These are phyloP conservation scores for Tenthredo scrophulariae DNA, from an alignment of 2,888 invertebrate genomes.

Conservation along the genomic window DNA sequence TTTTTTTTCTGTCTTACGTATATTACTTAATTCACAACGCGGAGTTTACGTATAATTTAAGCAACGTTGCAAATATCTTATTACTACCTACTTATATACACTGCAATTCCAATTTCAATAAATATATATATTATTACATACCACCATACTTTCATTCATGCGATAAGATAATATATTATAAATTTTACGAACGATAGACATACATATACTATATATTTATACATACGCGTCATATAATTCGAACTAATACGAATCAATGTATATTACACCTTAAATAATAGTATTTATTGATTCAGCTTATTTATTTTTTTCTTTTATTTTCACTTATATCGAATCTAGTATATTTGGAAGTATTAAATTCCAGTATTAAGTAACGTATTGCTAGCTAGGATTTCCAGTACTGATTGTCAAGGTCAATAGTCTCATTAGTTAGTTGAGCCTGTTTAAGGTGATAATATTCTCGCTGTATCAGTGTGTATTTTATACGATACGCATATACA, in stretches of 20 bases:
- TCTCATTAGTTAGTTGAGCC: slow-evolving; percentile 18
- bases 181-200: neutral
- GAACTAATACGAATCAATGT: no score
- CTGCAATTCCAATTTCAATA: neutral
- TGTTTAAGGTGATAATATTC: neutral
- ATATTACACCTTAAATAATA: neutral
- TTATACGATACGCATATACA: neutral
- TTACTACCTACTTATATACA: neutral
- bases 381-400: slow-evolving; percentile 3
- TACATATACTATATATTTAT: no score
- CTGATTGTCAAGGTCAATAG: slow-evolving; percentile 37
- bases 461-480: neutral
- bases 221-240: no score
- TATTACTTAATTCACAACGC: neutral
- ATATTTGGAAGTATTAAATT: neutral
- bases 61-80: slow-evolving; percentile 4
- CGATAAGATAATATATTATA: neutral
- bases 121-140: neutral
- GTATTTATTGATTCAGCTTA: neutral
- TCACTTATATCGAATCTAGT: neutral
- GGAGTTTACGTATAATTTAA: neutral
- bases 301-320: neutral
- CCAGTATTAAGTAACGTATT: neutral
- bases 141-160: neutral
- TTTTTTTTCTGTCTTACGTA: neutral